Evolutionary conservation across 2,113 vertebrate species (phyloP).

Genomic region (Pteruthius melanotis): DNA sequence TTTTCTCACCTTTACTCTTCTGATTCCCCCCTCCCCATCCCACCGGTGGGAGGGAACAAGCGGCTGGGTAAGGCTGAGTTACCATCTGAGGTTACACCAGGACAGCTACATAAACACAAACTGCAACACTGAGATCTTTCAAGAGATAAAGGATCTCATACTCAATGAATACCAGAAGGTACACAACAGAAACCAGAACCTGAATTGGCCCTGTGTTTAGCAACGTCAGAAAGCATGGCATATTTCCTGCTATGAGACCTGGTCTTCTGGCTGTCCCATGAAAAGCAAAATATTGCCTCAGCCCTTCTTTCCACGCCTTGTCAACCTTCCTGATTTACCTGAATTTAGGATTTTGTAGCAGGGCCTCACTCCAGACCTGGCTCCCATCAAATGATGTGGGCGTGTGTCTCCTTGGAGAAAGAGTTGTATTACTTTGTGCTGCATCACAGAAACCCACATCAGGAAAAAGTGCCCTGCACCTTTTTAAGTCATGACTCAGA

Average conservation of each 20-base stretch:
- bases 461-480: accelerated
- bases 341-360: neutral
- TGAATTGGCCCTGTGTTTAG: neutral
- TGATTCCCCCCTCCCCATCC: neutral
- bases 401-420: neutral
- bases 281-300: neutral
- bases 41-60: accelerated
- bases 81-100: neutral
- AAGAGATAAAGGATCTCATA: neutral
- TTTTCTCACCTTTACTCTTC: neutral
- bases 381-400: neutral
- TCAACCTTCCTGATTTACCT: neutral
- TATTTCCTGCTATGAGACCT: neutral
- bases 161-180: neutral
- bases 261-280: neutral
- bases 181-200: neutral
- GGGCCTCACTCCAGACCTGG: neutral
- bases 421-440: accelerated
- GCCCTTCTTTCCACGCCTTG: neutral
- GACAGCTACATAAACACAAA: neutral
- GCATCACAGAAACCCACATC: neutral
- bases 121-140: neutral
- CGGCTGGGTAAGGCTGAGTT: neutral
- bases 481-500: accelerated
- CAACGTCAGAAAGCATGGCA: neutral